These are phyloP conservation scores for Andrena haemorrhoa DNA, from an alignment of 2,888 invertebrate genomes.

Conservation along the genomic window DNA sequence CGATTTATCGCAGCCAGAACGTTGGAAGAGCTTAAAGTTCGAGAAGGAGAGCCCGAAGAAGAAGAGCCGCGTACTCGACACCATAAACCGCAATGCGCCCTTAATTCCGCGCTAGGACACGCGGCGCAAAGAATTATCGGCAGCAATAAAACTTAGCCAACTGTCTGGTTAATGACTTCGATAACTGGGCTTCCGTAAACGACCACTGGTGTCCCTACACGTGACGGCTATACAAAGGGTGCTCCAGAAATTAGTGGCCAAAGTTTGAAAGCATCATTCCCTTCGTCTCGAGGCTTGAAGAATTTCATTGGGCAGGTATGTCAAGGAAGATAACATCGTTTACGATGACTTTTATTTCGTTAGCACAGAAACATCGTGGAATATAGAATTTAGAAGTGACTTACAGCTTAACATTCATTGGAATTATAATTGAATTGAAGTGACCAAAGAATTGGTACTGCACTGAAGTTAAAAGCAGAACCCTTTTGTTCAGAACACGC, in stretches of 20 bases:
- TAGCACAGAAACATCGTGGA: not conserved
- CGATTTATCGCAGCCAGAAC: constrained; percentile 34
- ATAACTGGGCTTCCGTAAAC: constrained; percentile 59
- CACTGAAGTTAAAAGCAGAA: too few species aligned
- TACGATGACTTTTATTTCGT: not conserved
- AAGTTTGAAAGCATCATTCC: not conserved
- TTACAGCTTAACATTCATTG: not conserved
- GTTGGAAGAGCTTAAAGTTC: constrained; percentile 22
- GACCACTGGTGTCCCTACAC: constrained; percentile 31
- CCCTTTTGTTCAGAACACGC: too few species aligned
- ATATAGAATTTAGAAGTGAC: not conserved
- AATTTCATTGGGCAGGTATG: not conserved
- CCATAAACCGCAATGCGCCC: constrained; percentile 58
- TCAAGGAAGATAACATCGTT: constrained; percentile 3
- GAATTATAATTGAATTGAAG: too few species aligned
- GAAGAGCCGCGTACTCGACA: constrained; percentile 21
- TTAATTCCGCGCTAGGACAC: constrained; percentile 54
- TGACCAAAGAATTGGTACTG: too few species aligned
- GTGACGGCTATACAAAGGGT: constrained; percentile 23
- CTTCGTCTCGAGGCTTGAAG: not conserved
- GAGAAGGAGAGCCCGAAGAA: constrained; percentile 14
- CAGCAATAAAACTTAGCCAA: constrained; percentile 62
- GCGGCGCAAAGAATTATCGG: constrained; percentile 63
- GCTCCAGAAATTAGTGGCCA: constrained; percentile 7
- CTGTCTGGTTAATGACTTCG: constrained; percentile 64